Evolutionary conservation across 1,140 invertebrate species (phyloP).

Genomic region (Macrobrachium rosenbergii): DNA sequence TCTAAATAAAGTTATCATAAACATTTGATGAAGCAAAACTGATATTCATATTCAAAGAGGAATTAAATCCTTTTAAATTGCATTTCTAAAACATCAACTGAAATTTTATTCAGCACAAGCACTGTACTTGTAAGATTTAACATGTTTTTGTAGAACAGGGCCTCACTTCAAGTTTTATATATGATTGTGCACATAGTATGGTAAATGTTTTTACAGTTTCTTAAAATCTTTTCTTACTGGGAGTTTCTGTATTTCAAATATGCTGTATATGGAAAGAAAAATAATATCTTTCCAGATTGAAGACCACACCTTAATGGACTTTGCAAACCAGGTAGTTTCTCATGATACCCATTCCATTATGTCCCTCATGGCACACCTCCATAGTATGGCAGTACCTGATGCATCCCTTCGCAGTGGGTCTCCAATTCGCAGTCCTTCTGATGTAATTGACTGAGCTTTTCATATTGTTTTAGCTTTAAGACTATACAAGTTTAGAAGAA

Average conservation of each 20-base stretch:
- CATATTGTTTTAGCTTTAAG: background rate
- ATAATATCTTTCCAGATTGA: slow-evolving; percentile 71
- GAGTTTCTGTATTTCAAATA: background rate
- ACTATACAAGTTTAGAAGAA: background rate
- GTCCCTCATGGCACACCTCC: slow-evolving; percentile 78
- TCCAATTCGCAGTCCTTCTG: slow-evolving; percentile 4
- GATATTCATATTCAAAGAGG: background rate
- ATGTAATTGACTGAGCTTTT: background rate
- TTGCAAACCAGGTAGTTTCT: slow-evolving; percentile 78
- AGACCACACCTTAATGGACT: slow-evolving; percentile 77
- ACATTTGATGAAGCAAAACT: background rate
- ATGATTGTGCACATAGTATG: no score
- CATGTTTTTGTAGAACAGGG: no score
- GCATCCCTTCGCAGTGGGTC: slow-evolving; percentile 1
- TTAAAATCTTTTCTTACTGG: background rate
- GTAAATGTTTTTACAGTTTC: background rate
- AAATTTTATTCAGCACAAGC: no score
- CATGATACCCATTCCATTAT: slow-evolving; percentile 76
- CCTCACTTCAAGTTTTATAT: no score
- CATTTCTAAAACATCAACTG: no score
- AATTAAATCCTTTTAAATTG: background rate
- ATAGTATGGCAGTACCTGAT: slow-evolving; percentile 74
- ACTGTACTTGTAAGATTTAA: no score
- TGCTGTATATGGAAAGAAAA: background rate
- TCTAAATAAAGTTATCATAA: background rate